A percentile compares a stretch with the other conserved stretches of the same genome.
Evolutionary conservation across 2,888 invertebrate species (phyloP).

Genomic region (Halocaridina rubra): DNA sequence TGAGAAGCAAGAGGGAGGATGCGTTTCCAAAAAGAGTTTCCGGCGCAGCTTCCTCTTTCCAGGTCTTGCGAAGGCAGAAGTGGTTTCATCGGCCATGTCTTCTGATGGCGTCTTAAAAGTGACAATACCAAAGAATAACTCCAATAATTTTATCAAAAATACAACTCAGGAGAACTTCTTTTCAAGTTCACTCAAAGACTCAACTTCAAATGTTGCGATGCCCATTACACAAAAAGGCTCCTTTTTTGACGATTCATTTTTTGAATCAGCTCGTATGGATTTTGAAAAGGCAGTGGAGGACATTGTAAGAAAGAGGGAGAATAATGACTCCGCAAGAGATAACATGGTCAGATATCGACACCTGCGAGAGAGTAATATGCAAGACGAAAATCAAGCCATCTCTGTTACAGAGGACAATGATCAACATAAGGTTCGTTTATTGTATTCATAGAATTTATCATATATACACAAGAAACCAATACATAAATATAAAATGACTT

Average conservation of each 20-base stretch:
- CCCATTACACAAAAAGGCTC: conserved; percentile 28
- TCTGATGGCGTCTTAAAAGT: conserved; percentile 43
- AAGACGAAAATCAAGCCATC: conserved; percentile 24
- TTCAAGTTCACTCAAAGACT: too few species aligned
- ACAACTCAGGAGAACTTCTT: too few species aligned
- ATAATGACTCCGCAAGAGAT: neutral
- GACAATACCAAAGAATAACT: conserved; percentile 22
- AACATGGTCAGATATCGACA: conserved; percentile 39
- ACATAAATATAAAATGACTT: too few species aligned
- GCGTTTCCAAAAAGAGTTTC: conserved; percentile 22
- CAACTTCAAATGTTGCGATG: neutral
- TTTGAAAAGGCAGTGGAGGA: conserved; percentile 48
- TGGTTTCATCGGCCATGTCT: conserved; percentile 37
- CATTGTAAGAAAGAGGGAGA: conserved; percentile 20
- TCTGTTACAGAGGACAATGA: conserved; percentile 5
- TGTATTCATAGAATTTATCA: too few species aligned
- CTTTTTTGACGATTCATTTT: conserved; percentile 55
- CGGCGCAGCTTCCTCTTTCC: conserved; percentile 31
- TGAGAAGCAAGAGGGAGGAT: conserved; percentile 1
- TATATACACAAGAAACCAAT: too few species aligned
- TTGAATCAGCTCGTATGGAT: conserved; percentile 37
- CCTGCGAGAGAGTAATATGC: conserved; percentile 24
- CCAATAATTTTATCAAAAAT: too few species aligned
- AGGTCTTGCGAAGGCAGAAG: conserved; percentile 13
- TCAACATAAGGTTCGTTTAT: conserved; percentile 52